Conservation (phyloP, 2,888 invertebrate genomes). For the Mesochorus sp. region DNA sequence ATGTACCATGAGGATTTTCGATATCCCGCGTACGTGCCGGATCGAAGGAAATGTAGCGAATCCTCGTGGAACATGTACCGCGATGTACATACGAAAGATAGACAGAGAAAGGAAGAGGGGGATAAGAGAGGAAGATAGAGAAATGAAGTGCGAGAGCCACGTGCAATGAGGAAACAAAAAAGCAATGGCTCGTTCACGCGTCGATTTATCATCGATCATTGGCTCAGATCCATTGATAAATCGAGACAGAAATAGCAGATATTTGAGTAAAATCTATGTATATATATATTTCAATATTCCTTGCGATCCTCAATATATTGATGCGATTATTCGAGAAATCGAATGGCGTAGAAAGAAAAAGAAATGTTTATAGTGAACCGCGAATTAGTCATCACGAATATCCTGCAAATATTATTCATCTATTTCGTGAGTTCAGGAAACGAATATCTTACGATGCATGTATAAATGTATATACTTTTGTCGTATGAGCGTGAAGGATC, state of each 20-base stretch:
- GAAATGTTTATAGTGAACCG: background rate
- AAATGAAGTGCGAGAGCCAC: slow-evolving; percentile 24
- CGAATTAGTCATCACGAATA: background rate
- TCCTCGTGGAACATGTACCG: slow-evolving; percentile 66
- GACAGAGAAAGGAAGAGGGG: no score
- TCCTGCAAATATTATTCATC: background rate
- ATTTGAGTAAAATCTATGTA: no score
- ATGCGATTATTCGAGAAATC: no score
- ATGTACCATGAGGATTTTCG: slow-evolving; percentile 12
- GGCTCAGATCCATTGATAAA: no score
- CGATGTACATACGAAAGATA: no score
- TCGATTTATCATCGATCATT: slow-evolving; percentile 34
- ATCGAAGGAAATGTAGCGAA: slow-evolving; percentile 68
- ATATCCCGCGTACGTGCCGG: slow-evolving; percentile 60
- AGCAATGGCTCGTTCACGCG: slow-evolving; percentile 60
- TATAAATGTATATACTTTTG: no score
- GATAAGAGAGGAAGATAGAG: no score
- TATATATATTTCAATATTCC: background rate
- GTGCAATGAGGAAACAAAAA: slow-evolving; percentile 37
- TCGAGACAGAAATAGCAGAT: no score
- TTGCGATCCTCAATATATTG: no score
- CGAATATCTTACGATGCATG: slow-evolving; percentile 12
- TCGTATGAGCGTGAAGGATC: background rate
- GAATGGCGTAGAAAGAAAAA: background rate
- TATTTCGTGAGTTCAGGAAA: background rate